Percentiles rank a stretch among this genome's conserved stretches.
Conservation (phyloP, 2,888 invertebrate species). For the Drosophila rellima region DNA sequence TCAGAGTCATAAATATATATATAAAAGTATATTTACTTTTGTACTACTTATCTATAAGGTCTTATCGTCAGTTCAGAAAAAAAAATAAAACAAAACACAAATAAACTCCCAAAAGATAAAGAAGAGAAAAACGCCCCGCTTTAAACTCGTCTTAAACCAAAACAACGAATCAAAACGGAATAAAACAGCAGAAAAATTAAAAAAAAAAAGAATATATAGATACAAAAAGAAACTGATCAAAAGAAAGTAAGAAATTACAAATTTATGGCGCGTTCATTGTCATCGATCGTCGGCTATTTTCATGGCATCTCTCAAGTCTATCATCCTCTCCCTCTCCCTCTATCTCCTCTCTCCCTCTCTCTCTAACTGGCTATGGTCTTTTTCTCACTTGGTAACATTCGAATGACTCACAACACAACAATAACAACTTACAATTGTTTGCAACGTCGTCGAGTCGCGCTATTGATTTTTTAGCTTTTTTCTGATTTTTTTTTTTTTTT, state of each 20-base stretch:
- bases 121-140: conserved; percentile 21
- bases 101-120: conserved; percentile 22
- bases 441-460: conserved; percentile 45
- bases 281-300: conserved; percentile 43
- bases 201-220: conserved; percentile 20
- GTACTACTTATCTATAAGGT: conserved; percentile 38
- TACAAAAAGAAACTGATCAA: conserved; percentile 34
- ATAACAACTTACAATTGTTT: conserved; percentile 53
- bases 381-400: conserved; percentile 33
- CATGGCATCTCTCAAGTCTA: conserved; percentile 22
- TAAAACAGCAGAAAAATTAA: conserved; percentile 22
- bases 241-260: conserved; percentile 71
- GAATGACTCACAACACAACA: conserved; percentile 50
- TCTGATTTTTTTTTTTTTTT: neutral
- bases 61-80: conserved; percentile 40
- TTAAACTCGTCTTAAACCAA: conserved; percentile 17
- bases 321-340: conserved; percentile 6
- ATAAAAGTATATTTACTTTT: conserved; percentile 14
- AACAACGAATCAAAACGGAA: conserved; percentile 1
- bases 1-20: conserved; percentile 18
- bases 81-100: conserved; percentile 25
- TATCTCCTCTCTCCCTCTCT: conserved; percentile 9
- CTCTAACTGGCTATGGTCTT: conserved; percentile 10
- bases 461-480: conserved; percentile 18
- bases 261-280: conserved; percentile 67